Evolutionary conservation across 2,113 vertebrate genomes (phyloP).

Genomic region (Diadophis punctatus): DNA sequence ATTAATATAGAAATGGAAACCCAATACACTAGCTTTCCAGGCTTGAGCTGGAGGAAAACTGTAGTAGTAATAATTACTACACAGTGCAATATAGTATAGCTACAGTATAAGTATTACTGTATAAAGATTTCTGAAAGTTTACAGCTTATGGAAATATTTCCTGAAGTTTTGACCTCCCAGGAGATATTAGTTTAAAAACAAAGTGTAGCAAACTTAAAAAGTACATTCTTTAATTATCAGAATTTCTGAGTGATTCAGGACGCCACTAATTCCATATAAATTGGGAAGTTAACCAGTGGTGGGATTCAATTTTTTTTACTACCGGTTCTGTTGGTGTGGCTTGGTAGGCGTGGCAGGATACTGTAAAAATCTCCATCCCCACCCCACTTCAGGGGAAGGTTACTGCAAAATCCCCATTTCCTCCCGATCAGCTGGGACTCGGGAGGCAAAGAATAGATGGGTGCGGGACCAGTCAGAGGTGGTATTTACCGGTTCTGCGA

Average conservation of each 20-base stretch:
- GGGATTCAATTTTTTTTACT: too few relatives aligned
- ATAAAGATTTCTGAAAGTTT: background rate
- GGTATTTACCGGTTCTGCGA: too few relatives aligned
- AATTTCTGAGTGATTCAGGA: background rate
- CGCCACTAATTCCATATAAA: background rate
- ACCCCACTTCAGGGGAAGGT: too few relatives aligned
- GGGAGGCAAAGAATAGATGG: too few relatives aligned
- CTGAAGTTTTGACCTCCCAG: background rate
- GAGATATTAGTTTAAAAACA: background rate
- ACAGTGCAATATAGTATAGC: background rate
- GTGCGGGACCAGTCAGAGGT: too few relatives aligned
- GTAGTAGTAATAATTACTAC: background rate
- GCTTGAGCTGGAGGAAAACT: background rate
- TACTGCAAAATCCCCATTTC: too few relatives aligned
- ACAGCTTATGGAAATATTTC: background rate
- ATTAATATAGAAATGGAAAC: background rate
- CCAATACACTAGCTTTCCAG: background rate
- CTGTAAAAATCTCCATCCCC: too few relatives aligned
- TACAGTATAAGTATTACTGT: background rate
- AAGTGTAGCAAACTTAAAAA: background rate
- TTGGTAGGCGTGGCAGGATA: too few relatives aligned
- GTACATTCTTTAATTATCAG: background rate
- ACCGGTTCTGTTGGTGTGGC: too few relatives aligned
- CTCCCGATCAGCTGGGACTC: too few relatives aligned
- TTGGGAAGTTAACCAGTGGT: background rate